Evolutionary conservation across 2,888 invertebrate species (phyloP), one percentile per base, ranked within the genome.

Genomic region (Drosophila falleni): DNA sequence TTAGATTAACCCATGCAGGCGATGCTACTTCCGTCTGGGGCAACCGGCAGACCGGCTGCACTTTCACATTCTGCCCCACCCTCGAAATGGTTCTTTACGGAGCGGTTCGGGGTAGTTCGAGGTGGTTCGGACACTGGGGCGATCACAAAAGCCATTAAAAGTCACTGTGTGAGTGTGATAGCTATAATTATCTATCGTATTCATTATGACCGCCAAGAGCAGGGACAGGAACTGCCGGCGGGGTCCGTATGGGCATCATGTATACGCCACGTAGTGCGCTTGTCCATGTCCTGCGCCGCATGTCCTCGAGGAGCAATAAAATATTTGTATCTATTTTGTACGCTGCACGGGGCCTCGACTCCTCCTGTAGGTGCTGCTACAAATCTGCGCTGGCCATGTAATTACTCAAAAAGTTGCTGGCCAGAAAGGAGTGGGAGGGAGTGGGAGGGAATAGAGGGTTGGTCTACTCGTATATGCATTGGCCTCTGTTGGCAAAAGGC

Each of bases 271-370:
- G 67, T 70, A 65, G 60, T 47, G 39, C 49, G 71, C 65, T 64
- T 62, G 60, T 62, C 60, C 69, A 73, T 68, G 68, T 51, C 46
- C 63, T 49, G 42, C 54, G 69, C 65, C 71, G 63, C 73, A 81
- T 84, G 84, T 88, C 90, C 90, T 90, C 56, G 59, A 88, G 89
- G 90, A 76, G 80, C 87, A 89, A 90, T 90, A 90, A 90, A 89
- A 88, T 81, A 79, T 78, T 88, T 87, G 79, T 89, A 84, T 89
- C 90, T 83, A 83, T 79, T 81, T 79, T 60, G 71, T 80, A 65
- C 64, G 23, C 58, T 64, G 42, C 60, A 58, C 59, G 39, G 56
- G 46, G 35, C 46, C 39, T 35, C 42, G 50, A 44, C 56, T 19
- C 15, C 55, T 59, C 55, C 55, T 59, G 53, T 68, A 71, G 78